Percentiles rank a stretch among this genome's conserved stretches.
phyloP scores from a whole-genome alignment of 2,888 invertebrate species.

The Orchestes rusci region DNA sequence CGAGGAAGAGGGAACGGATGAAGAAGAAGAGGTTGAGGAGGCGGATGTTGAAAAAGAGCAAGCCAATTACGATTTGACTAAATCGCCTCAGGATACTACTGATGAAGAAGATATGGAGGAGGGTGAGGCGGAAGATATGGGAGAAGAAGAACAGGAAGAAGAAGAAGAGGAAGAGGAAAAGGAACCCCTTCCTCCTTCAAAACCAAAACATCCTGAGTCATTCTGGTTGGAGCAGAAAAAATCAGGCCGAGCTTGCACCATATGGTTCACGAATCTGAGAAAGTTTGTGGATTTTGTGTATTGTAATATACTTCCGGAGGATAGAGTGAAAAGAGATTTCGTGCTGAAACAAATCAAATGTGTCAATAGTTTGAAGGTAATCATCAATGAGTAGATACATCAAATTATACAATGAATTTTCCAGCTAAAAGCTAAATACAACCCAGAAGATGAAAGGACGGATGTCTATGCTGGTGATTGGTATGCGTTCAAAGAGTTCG shows the following conservation, averaged over 20 bases:
- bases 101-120: slow-evolving; percentile 6
- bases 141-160: slow-evolving; percentile 5
- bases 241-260: slow-evolving; percentile 35
- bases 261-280: slow-evolving; percentile 37
- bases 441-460: slow-evolving; percentile 30
- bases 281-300: slow-evolving; percentile 36
- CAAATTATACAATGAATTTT: neutral
- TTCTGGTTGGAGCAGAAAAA: slow-evolving; percentile 36
- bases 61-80: neutral
- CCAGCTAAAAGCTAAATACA: slow-evolving; percentile 29
- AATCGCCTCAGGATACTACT: neutral
- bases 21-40: slow-evolving; percentile 6
- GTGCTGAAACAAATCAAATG: slow-evolving; percentile 33
- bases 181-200: neutral
- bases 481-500: slow-evolving; percentile 40
- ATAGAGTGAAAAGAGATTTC: slow-evolving; percentile 29
- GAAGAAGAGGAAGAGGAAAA: slow-evolving; percentile 7
- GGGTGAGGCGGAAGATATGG: slow-evolving; percentile 11
- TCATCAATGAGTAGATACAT: too few species aligned
- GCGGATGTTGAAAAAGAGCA: slow-evolving; percentile 6
- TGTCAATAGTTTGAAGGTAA: slow-evolving; percentile 28
- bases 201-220: slow-evolving; percentile 26
- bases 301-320: slow-evolving; percentile 37
- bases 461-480: slow-evolving; percentile 37
- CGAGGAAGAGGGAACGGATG: slow-evolving; percentile 13